A percentile compares a stretch with the other conserved stretches of the same genome.
Conservation (phyloP, 2,888 invertebrate species). For the Amiota communis region DNA sequence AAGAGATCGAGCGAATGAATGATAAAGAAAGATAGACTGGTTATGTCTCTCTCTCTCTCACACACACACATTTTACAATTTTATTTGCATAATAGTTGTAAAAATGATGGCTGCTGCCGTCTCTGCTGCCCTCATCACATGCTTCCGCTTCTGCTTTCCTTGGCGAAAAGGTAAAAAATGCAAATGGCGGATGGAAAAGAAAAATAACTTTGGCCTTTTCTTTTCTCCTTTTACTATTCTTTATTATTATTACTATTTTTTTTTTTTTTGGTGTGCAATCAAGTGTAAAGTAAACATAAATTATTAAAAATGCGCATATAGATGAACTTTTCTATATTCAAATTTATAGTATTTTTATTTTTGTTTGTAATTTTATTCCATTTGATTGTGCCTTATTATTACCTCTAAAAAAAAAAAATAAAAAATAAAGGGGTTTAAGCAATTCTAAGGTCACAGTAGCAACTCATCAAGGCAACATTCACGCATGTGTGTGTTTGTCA, state of each 20-base stretch:
- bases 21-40: no score
- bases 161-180: slow-evolving; percentile 32
- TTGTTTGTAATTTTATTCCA: background rate
- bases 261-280: slow-evolving; percentile 46
- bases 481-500: no score
- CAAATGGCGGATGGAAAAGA: slow-evolving; percentile 32
- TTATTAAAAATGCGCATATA: slow-evolving; percentile 53
- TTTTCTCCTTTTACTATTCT: slow-evolving; percentile 8
- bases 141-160: background rate
- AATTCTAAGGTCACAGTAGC: no score
- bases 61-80: slow-evolving; percentile 24
- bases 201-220: slow-evolving; percentile 20
- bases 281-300: slow-evolving; percentile 60
- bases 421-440: no score
- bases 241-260: background rate
- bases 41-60: no score
- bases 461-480: no score
- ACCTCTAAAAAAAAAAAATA: no score
- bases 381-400: background rate
- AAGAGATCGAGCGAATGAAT: no score
- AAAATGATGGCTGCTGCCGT: slow-evolving; percentile 61
- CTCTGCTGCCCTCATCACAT: slow-evolving; percentile 6
- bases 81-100: slow-evolving; percentile 57
- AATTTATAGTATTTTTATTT: background rate
- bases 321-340: background rate